Base-by-base conservation (phyloP, 2,888 invertebrate genomes). In the Tetrapedia diversipes region DNA sequence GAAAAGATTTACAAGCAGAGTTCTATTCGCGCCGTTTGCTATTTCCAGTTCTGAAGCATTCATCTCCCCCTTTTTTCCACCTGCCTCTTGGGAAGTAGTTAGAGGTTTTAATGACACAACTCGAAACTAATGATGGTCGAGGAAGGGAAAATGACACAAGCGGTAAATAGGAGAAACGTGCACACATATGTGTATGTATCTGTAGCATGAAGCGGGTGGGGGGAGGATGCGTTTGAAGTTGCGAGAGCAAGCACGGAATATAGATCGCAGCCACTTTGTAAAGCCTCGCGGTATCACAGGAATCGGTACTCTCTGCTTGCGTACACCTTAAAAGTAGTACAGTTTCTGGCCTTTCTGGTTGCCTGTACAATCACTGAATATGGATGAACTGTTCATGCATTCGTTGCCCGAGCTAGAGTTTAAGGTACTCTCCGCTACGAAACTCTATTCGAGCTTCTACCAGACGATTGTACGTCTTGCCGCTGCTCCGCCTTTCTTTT, bases 341-440 rank as follows among this genome's bases (percentile, higher is more conserved):
- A 57, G 56, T 59, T 67, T 59, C 69, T 65, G 43, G 43, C 73
- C 53, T 77, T 68, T 60, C 49, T 53, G 69, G 59, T 80, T 77
- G 76, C 68, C 69, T 60, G 53, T 43, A 59, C 67, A 63, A 79
- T 79, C 70, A 39, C 63, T 81, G 83, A 81, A 79, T 81, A 81
- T 83, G 83, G 70, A 83, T 75, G 83, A 77, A 68, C 65, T 57
- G 49, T 51, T 61, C 64, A 56, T 51, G 64, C 67, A 60, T 37
- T 77, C 67, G 77, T 60, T 57, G 41, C 29, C 24, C 19, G 39
- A 59, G 59, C 47, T 49, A 66, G n/a, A 63, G 53, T 70, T 74
- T 59, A 69, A 68, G 47, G 27, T 68, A 64, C 70, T 47, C 61
- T 29, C 32, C 14, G 49, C 32, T 19, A 34, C n/a, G 51, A 45